Evolutionary conservation across 1,140 invertebrate species (phyloP).

Genomic region (Polyergus mexicanus): DNA sequence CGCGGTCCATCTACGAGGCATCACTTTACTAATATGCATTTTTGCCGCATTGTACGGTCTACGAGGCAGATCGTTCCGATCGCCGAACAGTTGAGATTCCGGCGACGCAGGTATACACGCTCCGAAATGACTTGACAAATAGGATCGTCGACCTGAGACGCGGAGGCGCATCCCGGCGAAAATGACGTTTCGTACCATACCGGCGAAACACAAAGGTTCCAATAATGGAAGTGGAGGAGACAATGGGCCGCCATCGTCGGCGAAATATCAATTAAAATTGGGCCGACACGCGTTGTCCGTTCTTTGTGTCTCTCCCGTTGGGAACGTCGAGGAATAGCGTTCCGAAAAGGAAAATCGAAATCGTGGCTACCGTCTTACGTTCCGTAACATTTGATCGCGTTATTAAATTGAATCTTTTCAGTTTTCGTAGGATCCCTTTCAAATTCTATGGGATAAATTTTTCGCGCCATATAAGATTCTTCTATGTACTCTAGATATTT

Average conservation of each 20-base stretch:
- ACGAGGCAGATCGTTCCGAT: conserved; percentile 52
- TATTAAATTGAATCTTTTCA: conserved; percentile 16
- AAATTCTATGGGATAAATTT: neutral
- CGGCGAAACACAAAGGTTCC: conserved; percentile 75
- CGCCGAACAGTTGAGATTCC: conserved; percentile 56
- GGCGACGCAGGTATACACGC: conserved; percentile 55
- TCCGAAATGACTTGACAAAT: conserved; percentile 78
- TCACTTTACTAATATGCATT: conserved; percentile 56
- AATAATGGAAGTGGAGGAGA: conserved; percentile 77
- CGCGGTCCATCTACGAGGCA: conserved; percentile 25
- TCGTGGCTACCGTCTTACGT: conserved; percentile 40
- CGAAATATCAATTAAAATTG: conserved; percentile 82
- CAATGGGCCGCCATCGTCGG: conserved; percentile 70
- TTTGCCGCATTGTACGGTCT: conserved; percentile 48
- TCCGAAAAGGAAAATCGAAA: conserved; percentile 23
- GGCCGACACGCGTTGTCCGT: conserved; percentile 64
- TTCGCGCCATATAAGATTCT: neutral
- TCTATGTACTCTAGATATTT: neutral
- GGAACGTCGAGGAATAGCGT: conserved; percentile 5
- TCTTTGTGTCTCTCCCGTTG: conserved; percentile 41
- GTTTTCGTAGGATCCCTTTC: neutral
- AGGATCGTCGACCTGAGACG: conserved; percentile 65
- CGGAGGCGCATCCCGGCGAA: conserved; percentile 63
- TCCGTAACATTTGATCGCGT: conserved; percentile 33
- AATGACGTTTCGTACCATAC: conserved; percentile 76